Percentiles rank a stretch among this genome's conserved stretches.
Conservation (phyloP, 2,888 invertebrate species). For the Tortrix viridana region DNA sequence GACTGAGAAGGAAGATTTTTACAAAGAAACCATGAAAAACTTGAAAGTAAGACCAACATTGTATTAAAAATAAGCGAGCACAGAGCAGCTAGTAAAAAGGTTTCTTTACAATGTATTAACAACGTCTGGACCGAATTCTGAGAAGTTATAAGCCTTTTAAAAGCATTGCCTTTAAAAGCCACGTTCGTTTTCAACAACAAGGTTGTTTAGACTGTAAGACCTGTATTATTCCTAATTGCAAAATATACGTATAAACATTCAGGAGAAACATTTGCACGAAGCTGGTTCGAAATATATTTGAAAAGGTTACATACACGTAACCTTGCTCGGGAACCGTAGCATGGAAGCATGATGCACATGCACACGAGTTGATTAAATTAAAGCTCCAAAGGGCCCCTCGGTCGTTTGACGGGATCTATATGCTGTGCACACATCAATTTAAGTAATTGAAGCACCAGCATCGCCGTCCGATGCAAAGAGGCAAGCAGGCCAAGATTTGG, state of each 20-base stretch:
- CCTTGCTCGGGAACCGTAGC: conserved; percentile 1
- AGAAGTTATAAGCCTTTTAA: conserved; percentile 28
- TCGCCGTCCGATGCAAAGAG: conserved; percentile 37
- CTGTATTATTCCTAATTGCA: too few species aligned
- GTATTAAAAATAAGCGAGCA: conserved; percentile 22
- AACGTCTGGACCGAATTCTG: conserved; percentile 29
- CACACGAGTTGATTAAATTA: conserved; percentile 71
- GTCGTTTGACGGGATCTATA: conserved; percentile 68
- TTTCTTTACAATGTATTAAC: conserved; percentile 22
- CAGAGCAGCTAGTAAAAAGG: conserved; percentile 14
- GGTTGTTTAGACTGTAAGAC: conserved; percentile 25
- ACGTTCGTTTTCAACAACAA: conserved; percentile 25
- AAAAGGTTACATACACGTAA: conserved; percentile 7
- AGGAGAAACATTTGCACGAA: conserved; percentile 7
- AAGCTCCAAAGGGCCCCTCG: conserved; percentile 64
- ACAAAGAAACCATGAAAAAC: conserved; percentile 33
- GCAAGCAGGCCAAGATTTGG: conserved; percentile 33
- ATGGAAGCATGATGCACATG: conserved; percentile 26
- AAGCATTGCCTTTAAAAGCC: conserved; percentile 18
- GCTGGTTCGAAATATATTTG: conserved; percentile 6
- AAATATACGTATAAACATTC: neutral
- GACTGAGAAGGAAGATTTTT: conserved; percentile 20
- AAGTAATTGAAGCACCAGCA: conserved; percentile 66
- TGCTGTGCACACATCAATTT: conserved; percentile 79
- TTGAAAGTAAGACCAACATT: conserved; percentile 31